Evolutionary conservation across 2,113 vertebrate genomes (phyloP).

Genomic region (Siniperca chuatsi): DNA sequence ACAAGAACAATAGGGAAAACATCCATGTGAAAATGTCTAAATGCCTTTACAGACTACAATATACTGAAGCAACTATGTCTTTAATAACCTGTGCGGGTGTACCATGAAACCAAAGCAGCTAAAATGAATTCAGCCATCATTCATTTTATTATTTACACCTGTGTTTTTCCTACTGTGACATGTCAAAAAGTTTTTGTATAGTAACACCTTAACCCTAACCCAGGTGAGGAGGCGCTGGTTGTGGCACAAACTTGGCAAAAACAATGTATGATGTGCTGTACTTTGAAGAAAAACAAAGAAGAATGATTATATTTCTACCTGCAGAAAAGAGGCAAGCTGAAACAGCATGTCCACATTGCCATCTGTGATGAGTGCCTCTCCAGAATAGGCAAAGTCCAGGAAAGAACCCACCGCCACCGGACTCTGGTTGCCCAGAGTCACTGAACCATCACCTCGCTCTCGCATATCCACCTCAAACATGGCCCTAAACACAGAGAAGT

Average conservation of each 20-base stretch:
- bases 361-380: constrained; percentile 92
- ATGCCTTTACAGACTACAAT: not conserved
- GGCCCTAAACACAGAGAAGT: constrained; percentile 80
- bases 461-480: constrained; percentile 99
- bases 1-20: not conserved
- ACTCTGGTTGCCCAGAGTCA: constrained; percentile 92
- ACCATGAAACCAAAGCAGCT: too few species aligned
- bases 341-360: constrained; percentile 96
- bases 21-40: not conserved
- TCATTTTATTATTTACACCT: too few species aligned
- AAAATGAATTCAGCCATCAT: too few species aligned
- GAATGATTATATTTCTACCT: constrained; percentile 73
- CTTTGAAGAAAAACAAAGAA: not conserved
- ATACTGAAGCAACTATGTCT: too few species aligned
- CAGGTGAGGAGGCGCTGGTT: not conserved
- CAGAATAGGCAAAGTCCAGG: constrained; percentile 97
- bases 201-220: not conserved
- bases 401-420: constrained; percentile 89
- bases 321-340: constrained; percentile 96
- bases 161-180: too few species aligned
- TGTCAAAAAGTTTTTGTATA: not conserved
- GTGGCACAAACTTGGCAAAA: not conserved
- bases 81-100: too few species aligned
- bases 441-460: constrained; percentile 92
- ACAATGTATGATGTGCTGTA: not conserved